Conservation (phyloP, 1,140 invertebrate genomes). For the Drosophila obscura region DNA sequence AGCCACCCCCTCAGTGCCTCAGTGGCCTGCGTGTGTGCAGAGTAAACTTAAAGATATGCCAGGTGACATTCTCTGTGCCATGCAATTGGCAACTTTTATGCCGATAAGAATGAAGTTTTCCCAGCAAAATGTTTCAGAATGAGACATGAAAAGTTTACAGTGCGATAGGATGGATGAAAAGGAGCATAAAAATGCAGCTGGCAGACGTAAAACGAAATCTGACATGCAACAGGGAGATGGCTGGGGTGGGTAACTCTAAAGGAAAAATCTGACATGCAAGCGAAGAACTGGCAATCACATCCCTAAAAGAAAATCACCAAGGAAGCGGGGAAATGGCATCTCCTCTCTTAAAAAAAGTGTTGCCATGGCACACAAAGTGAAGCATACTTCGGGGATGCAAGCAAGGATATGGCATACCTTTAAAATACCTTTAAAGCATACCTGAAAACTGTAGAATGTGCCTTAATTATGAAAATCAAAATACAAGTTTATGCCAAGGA, state of each 20-base stretch:
- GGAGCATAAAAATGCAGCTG: conserved; percentile 49
- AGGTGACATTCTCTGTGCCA: conserved; percentile 1
- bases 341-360: background rate
- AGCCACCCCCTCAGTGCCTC: background rate
- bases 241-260: conserved; percentile 2
- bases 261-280: too few relatives aligned
- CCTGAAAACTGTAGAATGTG: background rate
- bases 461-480: conserved; percentile 69
- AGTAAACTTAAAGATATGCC: conserved; percentile 15
- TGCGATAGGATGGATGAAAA: conserved; percentile 1
- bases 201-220: conserved; percentile 8
- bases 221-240: conserved; percentile 27
- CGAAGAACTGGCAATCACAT: background rate
- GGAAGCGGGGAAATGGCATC: background rate
- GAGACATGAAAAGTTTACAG: conserved; percentile 16
- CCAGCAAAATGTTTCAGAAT: too few relatives aligned
- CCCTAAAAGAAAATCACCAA: too few relatives aligned
- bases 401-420: background rate
- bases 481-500: conserved; percentile 50
- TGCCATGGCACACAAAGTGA: conserved; percentile 16
- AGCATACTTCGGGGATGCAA: conserved; percentile 1
- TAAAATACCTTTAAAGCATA: background rate
- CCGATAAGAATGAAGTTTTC: conserved; percentile 27
- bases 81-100: conserved; percentile 36
- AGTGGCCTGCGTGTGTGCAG: background rate